Conservation (phyloP, 2,797 vertebrate genomes). For the Melanotaenia boesemani region DNA sequence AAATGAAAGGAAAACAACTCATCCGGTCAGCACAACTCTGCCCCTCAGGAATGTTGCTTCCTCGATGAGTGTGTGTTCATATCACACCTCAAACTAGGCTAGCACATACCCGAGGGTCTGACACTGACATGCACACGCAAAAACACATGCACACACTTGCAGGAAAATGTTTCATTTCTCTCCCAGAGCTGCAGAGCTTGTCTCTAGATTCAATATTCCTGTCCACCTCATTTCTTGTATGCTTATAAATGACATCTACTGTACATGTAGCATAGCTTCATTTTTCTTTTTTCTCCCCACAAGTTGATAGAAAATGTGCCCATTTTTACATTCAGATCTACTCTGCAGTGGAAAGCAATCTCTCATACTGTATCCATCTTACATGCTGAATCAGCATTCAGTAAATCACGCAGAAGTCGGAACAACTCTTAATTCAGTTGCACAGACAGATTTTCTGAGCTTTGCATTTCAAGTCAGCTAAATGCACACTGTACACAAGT, state of each 20-base stretch:
- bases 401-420: slow-evolving; percentile 30
- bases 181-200: slow-evolving; percentile 31
- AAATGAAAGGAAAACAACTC: slow-evolving; percentile 69
- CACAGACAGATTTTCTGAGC: slow-evolving; percentile 13
- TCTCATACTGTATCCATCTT: slow-evolving; percentile 21
- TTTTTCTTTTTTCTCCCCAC: not conserved
- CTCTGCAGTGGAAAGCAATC: slow-evolving; percentile 30
- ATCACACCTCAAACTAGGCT: slow-evolving; percentile 77
- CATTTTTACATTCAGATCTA: slow-evolving; percentile 37
- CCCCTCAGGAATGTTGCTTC: slow-evolving; percentile 66
- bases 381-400: slow-evolving; percentile 50
- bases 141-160: slow-evolving; percentile 20
- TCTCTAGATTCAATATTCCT: slow-evolving; percentile 49
- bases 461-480: slow-evolving; percentile 12
- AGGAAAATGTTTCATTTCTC: slow-evolving; percentile 29
- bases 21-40: slow-evolving; percentile 75
- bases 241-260: slow-evolving; percentile 41
- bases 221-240: slow-evolving; percentile 18
- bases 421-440: slow-evolving; percentile 1
- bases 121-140: slow-evolving; percentile 28
- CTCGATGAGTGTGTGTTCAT: slow-evolving; percentile 43
- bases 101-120: slow-evolving; percentile 67
- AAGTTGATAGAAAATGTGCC: slow-evolving; percentile 42
- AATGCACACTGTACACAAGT: not conserved
- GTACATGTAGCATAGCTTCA: slow-evolving; percentile 12